Conservation (phyloP, 1,140 invertebrate genomes). For the Phthorimaea operculella region DNA sequence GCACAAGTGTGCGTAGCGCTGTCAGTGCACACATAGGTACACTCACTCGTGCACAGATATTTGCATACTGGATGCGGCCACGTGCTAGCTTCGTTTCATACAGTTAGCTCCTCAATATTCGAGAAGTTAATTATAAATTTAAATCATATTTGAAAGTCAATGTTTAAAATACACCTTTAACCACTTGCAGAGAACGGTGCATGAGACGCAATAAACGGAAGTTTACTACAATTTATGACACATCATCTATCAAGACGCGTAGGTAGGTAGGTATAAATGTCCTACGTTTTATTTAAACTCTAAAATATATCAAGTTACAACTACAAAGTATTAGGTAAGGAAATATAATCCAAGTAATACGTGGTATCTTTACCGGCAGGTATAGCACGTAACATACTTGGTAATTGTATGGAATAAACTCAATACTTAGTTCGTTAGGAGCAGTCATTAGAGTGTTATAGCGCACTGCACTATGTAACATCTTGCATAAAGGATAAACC, state of each 20-base stretch:
- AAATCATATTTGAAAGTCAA: conserved; percentile 29
- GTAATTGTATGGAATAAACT: conserved; percentile 7
- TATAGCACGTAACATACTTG: background rate
- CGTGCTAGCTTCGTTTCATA: conserved; percentile 51
- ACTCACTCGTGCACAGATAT: conserved; percentile 24
- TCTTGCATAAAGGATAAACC: conserved; percentile 18
- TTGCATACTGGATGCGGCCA: conserved; percentile 58
- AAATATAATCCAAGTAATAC: background rate
- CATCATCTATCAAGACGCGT: background rate
- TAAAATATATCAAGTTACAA: too few relatives aligned
- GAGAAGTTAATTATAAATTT: conserved; percentile 57
- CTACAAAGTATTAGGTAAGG: too few relatives aligned
- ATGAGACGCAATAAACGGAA: background rate
- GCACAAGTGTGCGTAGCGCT: conserved; percentile 38
- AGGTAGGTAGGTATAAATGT: background rate
- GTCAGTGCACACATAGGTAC: conserved; percentile 43
- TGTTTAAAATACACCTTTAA: background rate
- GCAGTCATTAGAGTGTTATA: conserved; percentile 25
- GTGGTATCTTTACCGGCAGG: background rate
- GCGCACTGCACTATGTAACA: conserved; percentile 14
- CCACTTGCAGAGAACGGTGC: background rate
- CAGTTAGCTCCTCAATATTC: conserved; percentile 60
- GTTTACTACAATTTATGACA: background rate
- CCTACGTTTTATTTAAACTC: too few relatives aligned
- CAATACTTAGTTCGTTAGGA: conserved; percentile 28